Percentiles rank a stretch among this genome's conserved stretches.
Conservation (phyloP, 2,113 vertebrate species). For the Gulo gulo region DNA sequence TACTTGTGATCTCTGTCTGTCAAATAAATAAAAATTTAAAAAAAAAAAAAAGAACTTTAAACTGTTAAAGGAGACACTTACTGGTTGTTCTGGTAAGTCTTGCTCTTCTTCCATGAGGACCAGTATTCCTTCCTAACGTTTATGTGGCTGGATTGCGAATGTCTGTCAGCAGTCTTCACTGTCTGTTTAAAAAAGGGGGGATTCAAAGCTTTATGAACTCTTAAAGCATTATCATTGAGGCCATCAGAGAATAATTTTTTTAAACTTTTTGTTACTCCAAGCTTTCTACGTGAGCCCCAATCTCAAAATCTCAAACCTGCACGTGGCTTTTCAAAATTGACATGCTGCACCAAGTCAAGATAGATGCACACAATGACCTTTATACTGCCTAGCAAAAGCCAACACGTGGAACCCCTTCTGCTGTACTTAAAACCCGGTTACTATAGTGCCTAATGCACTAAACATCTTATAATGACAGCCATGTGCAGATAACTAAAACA, state of each 20-base stretch:
- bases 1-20: no score
- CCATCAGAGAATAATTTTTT: constrained; percentile 79
- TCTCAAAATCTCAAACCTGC: constrained; percentile 75
- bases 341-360: constrained; percentile 79
- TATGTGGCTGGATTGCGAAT: constrained; percentile 37
- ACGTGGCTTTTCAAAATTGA: constrained; percentile 80
- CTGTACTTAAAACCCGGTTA: constrained; percentile 43
- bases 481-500: constrained; percentile 78
- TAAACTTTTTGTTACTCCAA: constrained; percentile 73
- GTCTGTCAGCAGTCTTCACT: constrained; percentile 80
- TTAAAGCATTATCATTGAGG: constrained; percentile 81
- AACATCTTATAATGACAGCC: constrained; percentile 62
- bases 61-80: constrained; percentile 78
- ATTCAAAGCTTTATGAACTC: constrained; percentile 82
- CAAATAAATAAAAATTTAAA: no score
- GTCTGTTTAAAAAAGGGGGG: constrained; percentile 79
- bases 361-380: constrained; percentile 44
- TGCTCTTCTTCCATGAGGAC: constrained; percentile 86
- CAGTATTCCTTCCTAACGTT: constrained; percentile 51
- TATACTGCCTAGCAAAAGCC: constrained; percentile 32
- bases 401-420: constrained; percentile 74
- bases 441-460: constrained; percentile 66
- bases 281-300: constrained; percentile 75
- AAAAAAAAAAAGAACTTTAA: constrained; percentile 18
- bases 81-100: constrained; percentile 85